Evolutionary conservation across 2,888 invertebrate genomes (phyloP).

Genomic region (Carterocephalus palaemon): DNA sequence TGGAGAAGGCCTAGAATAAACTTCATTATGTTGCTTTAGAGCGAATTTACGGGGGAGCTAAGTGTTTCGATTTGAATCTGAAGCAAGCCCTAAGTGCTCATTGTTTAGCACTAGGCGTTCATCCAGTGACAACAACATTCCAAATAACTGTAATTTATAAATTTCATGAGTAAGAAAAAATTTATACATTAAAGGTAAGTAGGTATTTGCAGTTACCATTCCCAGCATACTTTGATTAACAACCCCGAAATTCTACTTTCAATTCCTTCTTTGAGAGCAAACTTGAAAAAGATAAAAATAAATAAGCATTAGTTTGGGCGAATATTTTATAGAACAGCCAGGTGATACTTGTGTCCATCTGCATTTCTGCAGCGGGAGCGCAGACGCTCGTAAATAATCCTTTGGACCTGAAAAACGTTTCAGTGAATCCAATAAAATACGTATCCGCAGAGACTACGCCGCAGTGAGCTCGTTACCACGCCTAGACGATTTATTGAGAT

Average conservation of each 20-base stretch:
- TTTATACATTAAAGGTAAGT: too few species aligned
- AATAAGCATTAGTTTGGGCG: conserved; percentile 11
- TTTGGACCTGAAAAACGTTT: conserved; percentile 78
- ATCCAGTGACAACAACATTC: too few species aligned
- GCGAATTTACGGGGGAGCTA: too few species aligned
- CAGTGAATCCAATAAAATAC: conserved; percentile 79
- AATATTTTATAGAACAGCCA: conserved; percentile 31
- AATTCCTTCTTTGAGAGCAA: not conserved
- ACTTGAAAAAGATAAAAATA: conserved; percentile 13
- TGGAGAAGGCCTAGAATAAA: too few species aligned
- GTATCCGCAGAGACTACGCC: conserved; percentile 78
- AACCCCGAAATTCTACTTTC: not conserved
- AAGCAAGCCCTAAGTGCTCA: too few species aligned
- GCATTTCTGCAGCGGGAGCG: conserved; percentile 71
- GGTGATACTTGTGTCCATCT: conserved; percentile 60
- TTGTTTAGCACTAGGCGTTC: too few species aligned
- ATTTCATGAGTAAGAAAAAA: too few species aligned
- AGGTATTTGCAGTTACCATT: too few species aligned
- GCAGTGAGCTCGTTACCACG: conserved; percentile 77
- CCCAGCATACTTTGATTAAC: too few species aligned
- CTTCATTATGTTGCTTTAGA: too few species aligned
- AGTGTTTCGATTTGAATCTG: too few species aligned
- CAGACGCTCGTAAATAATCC: conserved; percentile 78
- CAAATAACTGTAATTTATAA: too few species aligned
- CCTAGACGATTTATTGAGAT: conserved; percentile 79